Evolutionary conservation across 2,888 invertebrate genomes (phyloP).

Genomic region (Helobdella robusta): DNA sequence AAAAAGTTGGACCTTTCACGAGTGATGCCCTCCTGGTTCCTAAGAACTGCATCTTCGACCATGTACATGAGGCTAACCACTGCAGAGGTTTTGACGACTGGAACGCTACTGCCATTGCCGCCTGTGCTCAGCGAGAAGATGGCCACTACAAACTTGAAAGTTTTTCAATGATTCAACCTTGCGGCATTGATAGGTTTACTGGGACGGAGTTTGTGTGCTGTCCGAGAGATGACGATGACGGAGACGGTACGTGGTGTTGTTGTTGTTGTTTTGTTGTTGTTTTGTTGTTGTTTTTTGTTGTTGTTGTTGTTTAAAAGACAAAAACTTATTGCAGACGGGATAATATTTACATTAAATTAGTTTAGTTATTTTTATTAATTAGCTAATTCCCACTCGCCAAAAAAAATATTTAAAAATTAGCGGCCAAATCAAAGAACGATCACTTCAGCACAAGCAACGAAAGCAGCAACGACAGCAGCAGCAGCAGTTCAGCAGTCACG

Average conservation of each 20-base stretch:
- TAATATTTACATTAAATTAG: neutral
- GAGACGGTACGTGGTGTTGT: no score
- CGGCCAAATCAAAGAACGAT: no score
- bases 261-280: no score
- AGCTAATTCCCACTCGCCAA: no score
- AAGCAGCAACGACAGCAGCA: no score
- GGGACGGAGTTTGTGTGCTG: constrained; percentile 99
- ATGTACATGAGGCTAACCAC: constrained; percentile 81
- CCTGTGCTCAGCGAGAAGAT: constrained; percentile 66
- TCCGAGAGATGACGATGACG: constrained; percentile 1
- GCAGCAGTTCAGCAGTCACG: no score
- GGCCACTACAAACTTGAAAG: constrained; percentile 71
- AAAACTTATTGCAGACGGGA: neutral
- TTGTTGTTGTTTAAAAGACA: neutral
- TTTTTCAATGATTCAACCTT: constrained; percentile 93
- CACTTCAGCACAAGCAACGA: no score
- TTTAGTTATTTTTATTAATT: neutral
- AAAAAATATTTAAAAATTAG: no score
- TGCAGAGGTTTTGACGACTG: constrained; percentile 76
- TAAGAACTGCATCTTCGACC: constrained; percentile 94
- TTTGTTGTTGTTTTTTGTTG: neutral
- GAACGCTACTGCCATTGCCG: constrained; percentile 57
- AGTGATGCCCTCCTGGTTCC: constrained; percentile 95
- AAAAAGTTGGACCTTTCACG: constrained; percentile 96
- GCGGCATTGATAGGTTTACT: constrained; percentile 89